Evolutionary conservation across 30 jellyfish, hydroid and myxozoan genomes (phyloP).

Genomic region (Chrysaora quinquecirrha): DNA sequence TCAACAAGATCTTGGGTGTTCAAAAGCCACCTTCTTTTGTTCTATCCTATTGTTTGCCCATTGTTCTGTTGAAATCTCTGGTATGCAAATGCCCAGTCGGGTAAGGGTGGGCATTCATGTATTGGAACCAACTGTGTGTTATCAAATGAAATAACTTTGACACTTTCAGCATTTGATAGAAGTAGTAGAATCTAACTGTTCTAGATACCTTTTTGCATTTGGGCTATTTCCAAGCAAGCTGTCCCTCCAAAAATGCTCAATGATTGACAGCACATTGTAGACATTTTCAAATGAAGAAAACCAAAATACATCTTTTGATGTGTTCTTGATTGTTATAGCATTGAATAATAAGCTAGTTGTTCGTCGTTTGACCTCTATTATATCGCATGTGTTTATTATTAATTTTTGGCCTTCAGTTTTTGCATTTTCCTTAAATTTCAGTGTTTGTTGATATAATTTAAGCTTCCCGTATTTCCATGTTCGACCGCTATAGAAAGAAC

Average conservation of each 20-base stretch:
- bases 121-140: too few species aligned
- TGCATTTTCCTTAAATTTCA: slow-evolving; percentile 45
- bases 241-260: slow-evolving; percentile 74
- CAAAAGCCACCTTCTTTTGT: too few species aligned
- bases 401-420: slow-evolving; percentile 1
- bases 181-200: too few species aligned
- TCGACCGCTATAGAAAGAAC: slow-evolving; percentile 46
- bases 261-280: slow-evolving; percentile 46
- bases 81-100: too few species aligned
- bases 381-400: slow-evolving; percentile 13
- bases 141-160: too few species aligned
- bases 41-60: too few species aligned
- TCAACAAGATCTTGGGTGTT: too few species aligned
- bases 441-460: slow-evolving; percentile 17
- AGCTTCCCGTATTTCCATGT: slow-evolving; percentile 52
- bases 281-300: slow-evolving; percentile 65
- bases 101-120: too few species aligned
- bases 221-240: slow-evolving; percentile 15
- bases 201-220: neutral
- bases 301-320: slow-evolving; percentile 41
- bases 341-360: slow-evolving; percentile 20
- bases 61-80: too few species aligned
- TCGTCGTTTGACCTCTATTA: slow-evolving; percentile 32
- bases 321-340: slow-evolving; percentile 25
- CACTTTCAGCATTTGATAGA: too few species aligned